A percentile compares a stretch with the other conserved stretches of the same genome.
Evolutionary conservation across 2,888 invertebrate genomes (phyloP).

Genomic region (Chaetogeoica ovagalla): DNA sequence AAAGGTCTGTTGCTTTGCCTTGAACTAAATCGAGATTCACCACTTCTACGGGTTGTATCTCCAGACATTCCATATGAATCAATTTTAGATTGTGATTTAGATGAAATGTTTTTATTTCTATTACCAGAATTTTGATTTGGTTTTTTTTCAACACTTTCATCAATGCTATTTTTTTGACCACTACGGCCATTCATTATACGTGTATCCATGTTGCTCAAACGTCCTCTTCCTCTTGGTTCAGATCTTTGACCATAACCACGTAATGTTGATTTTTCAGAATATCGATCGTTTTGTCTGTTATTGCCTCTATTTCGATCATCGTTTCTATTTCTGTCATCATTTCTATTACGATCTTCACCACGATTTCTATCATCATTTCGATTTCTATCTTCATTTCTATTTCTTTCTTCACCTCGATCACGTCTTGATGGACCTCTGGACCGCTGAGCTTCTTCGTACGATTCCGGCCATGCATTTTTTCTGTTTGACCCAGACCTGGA

Average conservation of each 20-base stretch:
- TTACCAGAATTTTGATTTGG: constrained; percentile 16
- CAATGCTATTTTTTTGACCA: constrained; percentile 35
- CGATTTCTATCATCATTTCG: constrained; percentile 39
- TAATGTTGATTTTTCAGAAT: constrained; percentile 49
- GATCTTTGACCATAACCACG: constrained; percentile 41
- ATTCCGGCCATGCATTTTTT: constrained; percentile 45
- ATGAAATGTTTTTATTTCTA: constrained; percentile 36
- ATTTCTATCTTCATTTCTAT: constrained; percentile 18
- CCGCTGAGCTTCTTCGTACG: constrained; percentile 35
- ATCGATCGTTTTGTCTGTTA: constrained; percentile 51
- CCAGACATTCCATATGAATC: constrained; percentile 31
- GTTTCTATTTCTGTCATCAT: constrained; percentile 46
- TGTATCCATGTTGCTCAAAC: constrained; percentile 9
- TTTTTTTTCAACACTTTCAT: constrained; percentile 47
- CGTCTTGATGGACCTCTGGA: constrained; percentile 42
- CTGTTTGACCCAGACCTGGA: constrained; percentile 47
- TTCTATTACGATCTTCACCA: constrained; percentile 40
- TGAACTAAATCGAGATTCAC: constrained; percentile 38
- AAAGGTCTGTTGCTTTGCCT: constrained; percentile 32
- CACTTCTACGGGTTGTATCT: constrained; percentile 30
- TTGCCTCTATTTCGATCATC: constrained; percentile 46
- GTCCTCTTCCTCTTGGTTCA: constrained; percentile 45
- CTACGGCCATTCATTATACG: constrained; percentile 25
- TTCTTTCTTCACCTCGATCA: constrained; percentile 35
- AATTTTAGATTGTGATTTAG: constrained; percentile 39